phyloP scores from a whole-genome alignment of 2,113 vertebrate species.

The Aplodontia rufa region DNA sequence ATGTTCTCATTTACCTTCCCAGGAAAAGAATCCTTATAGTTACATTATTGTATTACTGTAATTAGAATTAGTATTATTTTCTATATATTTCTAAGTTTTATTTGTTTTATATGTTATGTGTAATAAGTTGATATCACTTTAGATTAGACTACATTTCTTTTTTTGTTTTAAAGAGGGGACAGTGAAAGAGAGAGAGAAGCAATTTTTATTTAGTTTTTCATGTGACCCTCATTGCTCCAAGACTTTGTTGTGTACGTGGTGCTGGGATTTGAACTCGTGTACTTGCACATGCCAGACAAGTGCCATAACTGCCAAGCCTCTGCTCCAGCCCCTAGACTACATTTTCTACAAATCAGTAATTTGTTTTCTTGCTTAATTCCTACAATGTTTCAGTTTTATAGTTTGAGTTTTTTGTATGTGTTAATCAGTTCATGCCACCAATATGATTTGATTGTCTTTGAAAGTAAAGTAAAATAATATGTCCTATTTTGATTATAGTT shows the following conservation, averaged over 20 bases:
- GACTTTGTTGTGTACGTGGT: no score
- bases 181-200: no score
- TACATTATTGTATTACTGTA: background rate
- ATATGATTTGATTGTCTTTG: conserved; percentile 17
- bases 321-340: no score
- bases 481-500: conserved; percentile 27
- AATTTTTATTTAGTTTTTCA: no score
- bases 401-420: conserved; percentile 42
- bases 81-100: conserved; percentile 28
- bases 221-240: no score
- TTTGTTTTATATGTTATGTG: conserved; percentile 43
- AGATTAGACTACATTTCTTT: background rate
- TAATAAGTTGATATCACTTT: background rate
- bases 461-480: conserved; percentile 20
- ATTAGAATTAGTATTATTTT: background rate
- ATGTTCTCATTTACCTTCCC: background rate
- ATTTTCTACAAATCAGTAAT: conserved; percentile 27
- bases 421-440: background rate
- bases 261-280: no score
- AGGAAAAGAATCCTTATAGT: conserved; percentile 2
- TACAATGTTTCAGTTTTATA: conserved; percentile 42
- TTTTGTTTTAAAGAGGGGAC: no score
- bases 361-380: conserved; percentile 15
- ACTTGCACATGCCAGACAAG: no score
- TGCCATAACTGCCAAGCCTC: no score